A percentile compares a stretch with the other conserved stretches of the same genome.
phyloP scores from a whole-genome alignment of 2,888 invertebrate genomes.

The Apodemia duryi region DNA sequence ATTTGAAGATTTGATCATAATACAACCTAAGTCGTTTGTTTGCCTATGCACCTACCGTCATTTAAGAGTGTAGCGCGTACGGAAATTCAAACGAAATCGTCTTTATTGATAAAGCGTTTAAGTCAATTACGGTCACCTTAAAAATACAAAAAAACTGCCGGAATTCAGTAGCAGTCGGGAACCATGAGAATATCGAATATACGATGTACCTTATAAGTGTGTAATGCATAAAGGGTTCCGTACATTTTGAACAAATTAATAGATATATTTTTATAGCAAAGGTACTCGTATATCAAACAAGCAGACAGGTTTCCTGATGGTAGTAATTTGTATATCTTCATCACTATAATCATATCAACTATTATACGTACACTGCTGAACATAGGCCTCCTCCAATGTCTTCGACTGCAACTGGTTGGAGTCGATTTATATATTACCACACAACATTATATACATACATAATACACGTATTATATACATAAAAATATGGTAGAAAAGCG shows the following conservation, averaged over 20 bases:
- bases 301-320: too few species aligned
- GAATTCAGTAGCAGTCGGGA: constrained; percentile 71
- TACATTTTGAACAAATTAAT: constrained; percentile 20
- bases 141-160: constrained; percentile 54
- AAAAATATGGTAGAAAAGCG: too few species aligned
- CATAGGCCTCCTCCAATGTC: too few species aligned
- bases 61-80: constrained; percentile 30
- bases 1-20: constrained; percentile 45
- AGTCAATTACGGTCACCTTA: constrained; percentile 61
- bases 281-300: neutral
- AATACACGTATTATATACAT: too few species aligned
- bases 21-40: constrained; percentile 47
- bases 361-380: too few species aligned
- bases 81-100: constrained; percentile 38
- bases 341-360: too few species aligned
- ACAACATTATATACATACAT: too few species aligned
- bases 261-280: neutral
- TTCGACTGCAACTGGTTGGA: too few species aligned
- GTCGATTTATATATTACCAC: too few species aligned
- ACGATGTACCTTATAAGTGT: constrained; percentile 36
- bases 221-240: constrained; percentile 45
- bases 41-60: constrained; percentile 33
- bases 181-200: constrained; percentile 73
- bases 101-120: constrained; percentile 62
- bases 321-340: too few species aligned